Evolutionary conservation across 1,140 invertebrate genomes (phyloP).

Genomic region (Elysia chlorotica): DNA sequence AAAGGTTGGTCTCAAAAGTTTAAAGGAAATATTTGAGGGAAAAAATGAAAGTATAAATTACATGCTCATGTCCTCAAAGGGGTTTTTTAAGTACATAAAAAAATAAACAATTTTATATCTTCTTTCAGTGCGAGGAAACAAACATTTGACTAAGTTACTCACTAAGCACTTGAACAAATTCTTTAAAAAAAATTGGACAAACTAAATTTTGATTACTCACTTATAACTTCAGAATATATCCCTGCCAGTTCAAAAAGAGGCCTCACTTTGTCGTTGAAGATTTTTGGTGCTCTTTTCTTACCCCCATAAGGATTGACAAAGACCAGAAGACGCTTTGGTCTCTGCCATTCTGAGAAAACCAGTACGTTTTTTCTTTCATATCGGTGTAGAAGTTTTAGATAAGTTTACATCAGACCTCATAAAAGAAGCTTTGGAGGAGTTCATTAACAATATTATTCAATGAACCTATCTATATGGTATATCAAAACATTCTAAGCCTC

Average conservation of each 20-base stretch:
- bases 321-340: slow-evolving; percentile 75
- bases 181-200: neutral
- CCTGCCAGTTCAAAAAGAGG: slow-evolving; percentile 78
- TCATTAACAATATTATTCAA: neutral
- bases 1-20: too few species aligned
- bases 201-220: slow-evolving; percentile 50
- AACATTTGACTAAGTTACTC: neutral
- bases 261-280: slow-evolving; percentile 72
- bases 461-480: neutral
- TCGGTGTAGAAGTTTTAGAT: neutral
- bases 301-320: slow-evolving; percentile 89
- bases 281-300: slow-evolving; percentile 73
- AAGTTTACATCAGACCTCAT: neutral
- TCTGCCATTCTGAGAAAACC: slow-evolving; percentile 34
- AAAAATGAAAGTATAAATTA: too few species aligned
- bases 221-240: slow-evolving; percentile 66
- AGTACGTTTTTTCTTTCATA: too few species aligned
- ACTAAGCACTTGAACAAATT: too few species aligned
- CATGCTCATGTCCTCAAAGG: too few species aligned
- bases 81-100: too few species aligned
- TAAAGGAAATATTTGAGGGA: too few species aligned
- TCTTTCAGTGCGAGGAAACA: neutral
- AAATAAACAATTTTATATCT: neutral
- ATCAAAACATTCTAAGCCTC: neutral
- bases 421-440: neutral